Evolutionary conservation across 2,797 vertebrate genomes (phyloP), one percentile per base, ranked within the genome.

Genomic region (Anguilla obscura): DNA sequence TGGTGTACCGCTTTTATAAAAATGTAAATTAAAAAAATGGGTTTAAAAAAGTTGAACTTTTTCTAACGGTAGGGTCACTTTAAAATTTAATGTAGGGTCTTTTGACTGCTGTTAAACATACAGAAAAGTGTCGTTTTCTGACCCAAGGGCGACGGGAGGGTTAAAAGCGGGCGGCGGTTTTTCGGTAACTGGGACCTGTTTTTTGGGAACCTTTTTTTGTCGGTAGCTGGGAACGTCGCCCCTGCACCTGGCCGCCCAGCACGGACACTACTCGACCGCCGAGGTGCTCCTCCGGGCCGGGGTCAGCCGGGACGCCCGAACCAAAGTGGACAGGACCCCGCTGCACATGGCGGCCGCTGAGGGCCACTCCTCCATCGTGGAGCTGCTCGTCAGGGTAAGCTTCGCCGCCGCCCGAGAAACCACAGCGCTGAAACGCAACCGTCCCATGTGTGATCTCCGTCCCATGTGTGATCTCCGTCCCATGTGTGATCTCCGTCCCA

Each of bases 301-400:
- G 0, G 97, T 99, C 79, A 98, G 98, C 95, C 94, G 97, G 86
- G 98, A 99, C 6, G 98, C 98, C 9, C 96, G 98, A 0, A 99
- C 98, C 76, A 98, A 99, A 87, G 98, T 99, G 89, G 98, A 99
- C 96, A 92, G 98, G 87, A 99, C 98, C 0, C 98, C 98, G 0
- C 93, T 99, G 87, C 98, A 99, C 90, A 97, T 99, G 97, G 98
- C 98, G 0, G 98, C 98, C 0, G 96, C 97, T 0, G 97, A 98
- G 3, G 98, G 98, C 2, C 98, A 99, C 89, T 87, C 94, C 0
- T 94, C 96, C 52, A 96, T 99, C 0, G 98, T 98, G 54, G 98
- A 99, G 87, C 95, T 99, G 89, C 96, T 99, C 21, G 96, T 99
- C 89, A 94, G 96, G 95, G 98, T 98, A 89, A 93, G 91, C 45